Evolutionary conservation across 2,888 invertebrate species (phyloP).

Genomic region (Matsumyia berberina): DNA sequence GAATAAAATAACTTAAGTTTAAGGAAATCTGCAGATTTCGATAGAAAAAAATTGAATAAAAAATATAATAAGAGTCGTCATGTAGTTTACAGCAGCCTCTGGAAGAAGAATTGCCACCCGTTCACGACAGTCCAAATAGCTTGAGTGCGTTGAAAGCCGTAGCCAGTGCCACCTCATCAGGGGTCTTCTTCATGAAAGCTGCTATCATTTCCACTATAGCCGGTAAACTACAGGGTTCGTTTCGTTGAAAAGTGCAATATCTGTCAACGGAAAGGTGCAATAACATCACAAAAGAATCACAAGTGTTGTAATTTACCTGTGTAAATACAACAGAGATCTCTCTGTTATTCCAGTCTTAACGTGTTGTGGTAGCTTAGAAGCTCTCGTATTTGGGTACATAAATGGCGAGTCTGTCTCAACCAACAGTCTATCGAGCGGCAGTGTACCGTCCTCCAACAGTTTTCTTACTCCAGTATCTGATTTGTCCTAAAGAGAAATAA

Average conservation of each 20-base stretch:
- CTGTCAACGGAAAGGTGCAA: constrained; percentile 81
- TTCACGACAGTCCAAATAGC: constrained; percentile 93
- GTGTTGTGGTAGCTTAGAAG: constrained; percentile 94
- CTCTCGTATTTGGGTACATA: constrained; percentile 97
- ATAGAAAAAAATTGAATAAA: constrained; percentile 42
- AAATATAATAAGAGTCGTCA: constrained; percentile 61
- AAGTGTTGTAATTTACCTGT: constrained; percentile 79
- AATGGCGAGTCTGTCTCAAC: constrained; percentile 98
- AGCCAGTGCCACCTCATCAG: constrained; percentile 95
- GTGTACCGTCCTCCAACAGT: constrained; percentile 90
- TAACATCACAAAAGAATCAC: no score
- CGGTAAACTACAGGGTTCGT: constrained; percentile 97
- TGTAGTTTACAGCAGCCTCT: constrained; percentile 59
- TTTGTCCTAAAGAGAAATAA: constrained; percentile 89
- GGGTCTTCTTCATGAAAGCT: constrained; percentile 93
- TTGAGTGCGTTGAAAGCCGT: constrained; percentile 97
- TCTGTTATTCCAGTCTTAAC: constrained; percentile 95
- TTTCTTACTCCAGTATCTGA: constrained; percentile 95
- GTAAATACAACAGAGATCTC: constrained; percentile 86
- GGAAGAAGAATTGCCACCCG: constrained; percentile 77
- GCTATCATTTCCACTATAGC: constrained; percentile 97
- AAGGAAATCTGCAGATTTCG: constrained; percentile 75
- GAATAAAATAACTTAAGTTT: constrained; percentile 53
- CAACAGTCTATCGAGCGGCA: constrained; percentile 93
- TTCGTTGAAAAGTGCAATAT: constrained; percentile 97